These are phyloP conservation scores for Cottoperca gobio DNA, from an alignment of 2,797 vertebrate species.

Conservation along the genomic window DNA sequence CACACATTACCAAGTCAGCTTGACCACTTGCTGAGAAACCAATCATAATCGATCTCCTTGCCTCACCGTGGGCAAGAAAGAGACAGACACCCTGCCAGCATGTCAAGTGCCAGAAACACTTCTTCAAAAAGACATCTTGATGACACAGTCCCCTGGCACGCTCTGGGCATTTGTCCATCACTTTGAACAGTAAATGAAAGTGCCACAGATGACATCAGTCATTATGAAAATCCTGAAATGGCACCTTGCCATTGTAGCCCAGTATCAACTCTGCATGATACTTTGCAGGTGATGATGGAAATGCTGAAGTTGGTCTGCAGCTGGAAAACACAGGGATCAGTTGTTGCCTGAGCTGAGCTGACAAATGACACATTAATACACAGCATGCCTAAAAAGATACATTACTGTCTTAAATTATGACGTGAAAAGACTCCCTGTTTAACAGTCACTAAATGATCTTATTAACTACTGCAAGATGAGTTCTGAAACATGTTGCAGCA, in stretches of 20 bases:
- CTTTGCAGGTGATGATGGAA: constrained; percentile 51
- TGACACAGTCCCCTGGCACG: constrained; percentile 58
- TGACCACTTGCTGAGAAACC: constrained; percentile 63
- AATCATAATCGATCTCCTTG: constrained; percentile 72
- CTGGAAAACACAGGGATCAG: constrained; percentile 13
- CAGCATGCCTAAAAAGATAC: constrained; percentile 13
- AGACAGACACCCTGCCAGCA: constrained; percentile 49
- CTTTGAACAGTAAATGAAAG: constrained; percentile 77
- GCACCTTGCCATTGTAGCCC: constrained; percentile 38
- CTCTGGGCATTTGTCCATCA: constrained; percentile 73
- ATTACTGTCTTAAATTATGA: constrained; percentile 21
- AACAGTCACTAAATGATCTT: constrained; percentile 12
- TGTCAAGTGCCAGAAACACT: constrained; percentile 69
- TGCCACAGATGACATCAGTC: constrained; percentile 68
- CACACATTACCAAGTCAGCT: constrained; percentile 71
- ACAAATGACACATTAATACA: constrained; percentile 36
- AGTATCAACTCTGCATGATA: constrained; percentile 44
- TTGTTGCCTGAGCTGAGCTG: constrained; percentile 39
- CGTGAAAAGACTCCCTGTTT: constrained; percentile 8
- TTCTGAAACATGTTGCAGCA: neutral
- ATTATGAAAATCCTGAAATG: constrained; percentile 63
- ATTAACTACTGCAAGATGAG: constrained; percentile 20
- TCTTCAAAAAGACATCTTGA: constrained; percentile 71
- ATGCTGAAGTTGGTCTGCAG: constrained; percentile 19
- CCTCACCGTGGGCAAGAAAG: constrained; percentile 20